Base-by-base conservation (phyloP, 2,113 vertebrate species). In the Urocynchramus pylzowi region DNA sequence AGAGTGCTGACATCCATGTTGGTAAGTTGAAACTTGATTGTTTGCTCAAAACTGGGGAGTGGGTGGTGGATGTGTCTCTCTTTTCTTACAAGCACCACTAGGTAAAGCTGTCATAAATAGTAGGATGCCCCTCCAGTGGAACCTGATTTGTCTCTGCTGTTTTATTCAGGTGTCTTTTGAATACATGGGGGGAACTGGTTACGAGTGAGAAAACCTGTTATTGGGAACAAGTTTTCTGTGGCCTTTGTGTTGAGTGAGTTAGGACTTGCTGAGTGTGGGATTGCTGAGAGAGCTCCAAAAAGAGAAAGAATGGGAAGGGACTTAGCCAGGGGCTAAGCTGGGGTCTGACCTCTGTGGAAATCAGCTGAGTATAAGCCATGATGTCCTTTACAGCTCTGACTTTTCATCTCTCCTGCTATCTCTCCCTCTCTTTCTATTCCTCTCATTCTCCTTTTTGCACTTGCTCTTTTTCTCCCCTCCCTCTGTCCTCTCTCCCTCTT, bases 31-130 rank as follows among this genome's bases (percentile, higher is more conserved):
- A 84, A 89, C 19, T 22, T 18, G 47, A 79, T 8, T 76, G 6
- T 31, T 42, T 85, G 13, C 31, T 49, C n/a, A 53, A n/a, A 82
- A 50, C 0, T n/a, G 16, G 12, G 24, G 7, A 20, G 2, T 4
- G 1, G 3, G 13, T 27, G 10, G 24, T 30, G 13, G 44, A 49
- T 63, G 13, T 28, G 6, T 52, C 22, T 78, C 35, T 83, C 18
- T 74, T 59, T 83, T 76, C 67, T 60, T 75, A 57, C 19, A 65
- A 81, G 13, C 26, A 45, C 22, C 24, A 24, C n/a, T 65, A 59
- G 11, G 56, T 33, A 47, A 75, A 88, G 53, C 19, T 47, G 33
- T 64, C 44, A 49, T 15, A 35, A 76, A 54, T 5, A 65, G 50
- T 23, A 73, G 23, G 14, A 47, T 42, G 44, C 8, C 9, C 21